These are phyloP conservation scores for Cavia porcellus DNA, from an alignment of 2,113 vertebrate genomes.

Conservation along the genomic window DNA sequence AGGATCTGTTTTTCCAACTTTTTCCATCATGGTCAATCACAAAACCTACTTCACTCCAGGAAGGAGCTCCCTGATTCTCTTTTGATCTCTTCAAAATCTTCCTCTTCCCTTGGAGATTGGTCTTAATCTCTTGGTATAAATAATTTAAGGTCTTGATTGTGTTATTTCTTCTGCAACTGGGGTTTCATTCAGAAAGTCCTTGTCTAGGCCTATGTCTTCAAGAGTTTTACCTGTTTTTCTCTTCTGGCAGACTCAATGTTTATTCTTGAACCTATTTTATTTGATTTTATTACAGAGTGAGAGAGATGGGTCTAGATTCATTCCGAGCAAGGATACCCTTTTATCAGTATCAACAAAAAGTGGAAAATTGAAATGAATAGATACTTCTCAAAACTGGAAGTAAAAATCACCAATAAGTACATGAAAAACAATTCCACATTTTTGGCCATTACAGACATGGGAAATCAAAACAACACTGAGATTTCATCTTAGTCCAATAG, in stretches of 20 bases:
- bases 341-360: not conserved
- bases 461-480: not conserved
- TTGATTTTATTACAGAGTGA: not conserved
- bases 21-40: not conserved
- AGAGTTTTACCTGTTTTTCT: not conserved
- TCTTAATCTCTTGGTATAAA: constrained; percentile 42
- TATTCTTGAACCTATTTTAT: not conserved
- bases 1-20: constrained; percentile 27
- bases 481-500: not conserved
- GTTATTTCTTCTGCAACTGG: not conserved
- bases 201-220: not conserved
- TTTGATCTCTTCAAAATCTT: constrained; percentile 70
- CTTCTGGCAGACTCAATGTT: not conserved
- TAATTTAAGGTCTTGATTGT: not conserved
- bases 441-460: not conserved
- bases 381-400: not conserved
- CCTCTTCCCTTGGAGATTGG: constrained; percentile 71
- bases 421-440: not conserved
- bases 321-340: not conserved
- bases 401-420: not conserved
- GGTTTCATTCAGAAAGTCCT: not conserved
- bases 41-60: not conserved
- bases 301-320: not conserved
- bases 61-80: not conserved
- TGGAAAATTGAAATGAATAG: not conserved